These are phyloP conservation scores for Leucophenga maculata DNA, from an alignment of 2,888 invertebrate species.

Conservation along the genomic window DNA sequence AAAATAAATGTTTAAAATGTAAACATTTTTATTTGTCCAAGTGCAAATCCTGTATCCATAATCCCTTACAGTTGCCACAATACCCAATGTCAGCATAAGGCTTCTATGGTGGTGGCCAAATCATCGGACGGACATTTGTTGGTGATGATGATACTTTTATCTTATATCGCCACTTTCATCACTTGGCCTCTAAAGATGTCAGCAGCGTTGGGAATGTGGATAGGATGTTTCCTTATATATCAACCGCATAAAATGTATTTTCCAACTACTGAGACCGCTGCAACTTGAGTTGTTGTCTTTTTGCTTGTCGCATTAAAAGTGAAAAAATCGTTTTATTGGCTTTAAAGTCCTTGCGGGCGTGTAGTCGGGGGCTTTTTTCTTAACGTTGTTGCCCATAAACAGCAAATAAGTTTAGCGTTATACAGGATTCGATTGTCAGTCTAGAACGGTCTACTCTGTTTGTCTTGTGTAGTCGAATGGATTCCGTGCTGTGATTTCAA, in stretches of 20 bases:
- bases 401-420: slow-evolving; percentile 63
- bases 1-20: slow-evolving; percentile 45
- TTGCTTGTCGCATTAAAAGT: slow-evolving; percentile 25
- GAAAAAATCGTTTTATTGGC: slow-evolving; percentile 70
- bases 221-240: slow-evolving; percentile 24
- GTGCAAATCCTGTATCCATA: background rate
- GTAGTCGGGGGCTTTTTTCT: background rate
- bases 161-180: slow-evolving; percentile 57
- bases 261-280: slow-evolving; percentile 33
- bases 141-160: slow-evolving; percentile 71
- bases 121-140: slow-evolving; percentile 23
- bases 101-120: background rate
- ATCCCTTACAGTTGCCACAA: background rate
- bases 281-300: slow-evolving; percentile 48
- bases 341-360: slow-evolving; percentile 61
- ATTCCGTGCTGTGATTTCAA: slow-evolving; percentile 58
- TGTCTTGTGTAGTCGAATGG: slow-evolving; percentile 26
- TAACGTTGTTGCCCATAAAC: slow-evolving; percentile 48
- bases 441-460: background rate
- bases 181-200: slow-evolving; percentile 45
- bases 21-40: slow-evolving; percentile 43
- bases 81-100: background rate
- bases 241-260: background rate
- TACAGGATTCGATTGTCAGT: slow-evolving; percentile 42
- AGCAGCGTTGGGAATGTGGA: slow-evolving; percentile 29